Conservation (phyloP, 2,797 vertebrate species). For the Otus scops region DNA sequence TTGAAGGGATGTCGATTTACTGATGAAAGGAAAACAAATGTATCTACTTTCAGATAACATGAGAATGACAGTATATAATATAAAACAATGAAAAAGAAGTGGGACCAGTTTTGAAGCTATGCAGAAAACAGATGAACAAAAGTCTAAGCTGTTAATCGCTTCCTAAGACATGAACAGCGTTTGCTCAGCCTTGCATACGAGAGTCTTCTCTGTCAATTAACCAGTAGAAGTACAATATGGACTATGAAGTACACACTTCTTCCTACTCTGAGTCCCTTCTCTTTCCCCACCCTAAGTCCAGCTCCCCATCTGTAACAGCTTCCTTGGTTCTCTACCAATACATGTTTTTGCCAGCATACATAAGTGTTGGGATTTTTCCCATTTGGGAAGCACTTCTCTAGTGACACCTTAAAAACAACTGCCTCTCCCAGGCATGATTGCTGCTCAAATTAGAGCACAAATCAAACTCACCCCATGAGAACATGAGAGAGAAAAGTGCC, state of each 20-base stretch:
- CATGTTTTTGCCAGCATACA: not conserved
- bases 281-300: not conserved
- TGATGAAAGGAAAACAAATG: not conserved
- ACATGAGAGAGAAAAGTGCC: not conserved
- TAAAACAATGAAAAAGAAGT: not conserved
- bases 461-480: not conserved
- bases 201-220: not conserved
- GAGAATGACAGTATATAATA: not conserved
- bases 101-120: not conserved
- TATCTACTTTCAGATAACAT: not conserved
- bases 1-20: not conserved
- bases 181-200: accelerated
- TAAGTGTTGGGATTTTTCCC: not conserved
- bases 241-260: not conserved
- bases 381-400: not conserved
- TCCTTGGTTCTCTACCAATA: not conserved
- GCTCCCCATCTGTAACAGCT: not conserved
- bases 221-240: not conserved
- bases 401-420: not conserved
- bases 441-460: not conserved
- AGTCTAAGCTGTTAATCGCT: not conserved
- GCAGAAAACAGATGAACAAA: not conserved
- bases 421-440: not conserved
- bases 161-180: not conserved
- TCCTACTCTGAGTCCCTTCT: not conserved